Evolutionary conservation across 1,140 invertebrate species (phyloP).

Genomic region (Thaumatotibia leucotreta): DNA sequence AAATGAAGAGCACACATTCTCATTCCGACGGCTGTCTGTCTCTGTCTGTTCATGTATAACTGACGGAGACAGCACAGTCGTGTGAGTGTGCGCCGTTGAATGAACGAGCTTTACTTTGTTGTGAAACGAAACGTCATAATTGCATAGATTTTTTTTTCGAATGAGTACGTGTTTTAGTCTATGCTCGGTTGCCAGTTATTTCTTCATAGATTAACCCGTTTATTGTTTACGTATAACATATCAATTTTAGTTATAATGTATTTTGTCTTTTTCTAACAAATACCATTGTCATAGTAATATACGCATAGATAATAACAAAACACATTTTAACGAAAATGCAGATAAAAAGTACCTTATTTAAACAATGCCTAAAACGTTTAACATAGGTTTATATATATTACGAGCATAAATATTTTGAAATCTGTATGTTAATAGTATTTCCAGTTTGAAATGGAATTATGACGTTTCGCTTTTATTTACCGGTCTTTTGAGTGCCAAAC

Average conservation of each 20-base stretch:
- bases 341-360: too few species aligned
- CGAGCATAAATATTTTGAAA: too few species aligned
- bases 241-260: too few species aligned
- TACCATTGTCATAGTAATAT: too few species aligned
- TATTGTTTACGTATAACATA: too few species aligned
- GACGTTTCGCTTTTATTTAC: constrained; percentile 17
- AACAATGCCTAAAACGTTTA: not conserved
- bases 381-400: too few species aligned
- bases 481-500: constrained; percentile 20
- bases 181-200: not conserved
- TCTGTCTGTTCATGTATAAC: not conserved
- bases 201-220: too few species aligned
- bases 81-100: not conserved
- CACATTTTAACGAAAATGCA: too few species aligned
- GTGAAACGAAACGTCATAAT: constrained; percentile 18
- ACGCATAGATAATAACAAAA: too few species aligned
- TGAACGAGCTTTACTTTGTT: constrained; percentile 30
- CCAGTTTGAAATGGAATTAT: not conserved
- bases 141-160: not conserved
- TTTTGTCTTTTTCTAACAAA: too few species aligned
- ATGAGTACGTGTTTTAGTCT: too few species aligned
- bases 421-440: not conserved
- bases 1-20: too few species aligned
- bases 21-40: not conserved
- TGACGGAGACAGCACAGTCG: not conserved